These are phyloP conservation scores for Orius insidiosus DNA, from an alignment of 1,140 invertebrate genomes.

Conservation along the genomic window DNA sequence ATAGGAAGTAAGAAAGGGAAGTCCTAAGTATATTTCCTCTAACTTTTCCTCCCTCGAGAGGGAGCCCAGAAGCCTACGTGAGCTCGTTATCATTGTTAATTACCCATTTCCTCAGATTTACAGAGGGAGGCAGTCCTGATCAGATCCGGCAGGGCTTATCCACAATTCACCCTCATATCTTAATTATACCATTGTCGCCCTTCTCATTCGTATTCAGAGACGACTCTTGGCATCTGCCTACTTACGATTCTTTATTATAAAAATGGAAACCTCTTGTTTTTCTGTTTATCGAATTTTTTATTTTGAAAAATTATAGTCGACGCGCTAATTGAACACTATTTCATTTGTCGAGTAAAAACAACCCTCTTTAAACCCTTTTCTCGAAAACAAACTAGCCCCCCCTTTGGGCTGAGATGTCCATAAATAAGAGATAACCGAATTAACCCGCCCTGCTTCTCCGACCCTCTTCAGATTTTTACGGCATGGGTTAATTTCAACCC, in stretches of 20 bases:
- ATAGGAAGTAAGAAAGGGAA: conserved; percentile 1
- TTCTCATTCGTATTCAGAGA: conserved; percentile 7
- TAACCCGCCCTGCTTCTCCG: conserved; percentile 2
- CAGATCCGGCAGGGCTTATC: conserved; percentile 1
- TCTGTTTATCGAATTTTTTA: neutral
- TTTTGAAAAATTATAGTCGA: neutral
- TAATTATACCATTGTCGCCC: conserved; percentile 11
- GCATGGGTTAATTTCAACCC: conserved; percentile 4
- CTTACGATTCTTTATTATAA: conserved; percentile 2
- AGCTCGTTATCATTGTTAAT: conserved; percentile 11
- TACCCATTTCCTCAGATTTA: conserved; percentile 11
- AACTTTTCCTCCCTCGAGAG: conserved; percentile 5
- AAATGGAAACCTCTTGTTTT: neutral
- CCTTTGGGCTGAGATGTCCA: conserved; percentile 5
- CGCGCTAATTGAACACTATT: neutral
- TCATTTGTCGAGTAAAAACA: neutral
- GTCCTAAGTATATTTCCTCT: neutral
- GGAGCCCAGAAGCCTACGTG: conserved; percentile 1
- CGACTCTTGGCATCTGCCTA: neutral
- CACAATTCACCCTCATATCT: conserved; percentile 10
- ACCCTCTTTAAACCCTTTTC: conserved; percentile 1
- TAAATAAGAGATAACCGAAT: conserved; percentile 12
- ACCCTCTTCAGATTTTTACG: conserved; percentile 8
- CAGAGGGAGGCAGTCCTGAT: neutral
- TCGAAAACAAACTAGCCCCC: too few relatives aligned